Evolutionary conservation across 2,113 vertebrate genomes (phyloP), one percentile per base, ranked within the genome.

Genomic region (Leucopsar rothschildi): DNA sequence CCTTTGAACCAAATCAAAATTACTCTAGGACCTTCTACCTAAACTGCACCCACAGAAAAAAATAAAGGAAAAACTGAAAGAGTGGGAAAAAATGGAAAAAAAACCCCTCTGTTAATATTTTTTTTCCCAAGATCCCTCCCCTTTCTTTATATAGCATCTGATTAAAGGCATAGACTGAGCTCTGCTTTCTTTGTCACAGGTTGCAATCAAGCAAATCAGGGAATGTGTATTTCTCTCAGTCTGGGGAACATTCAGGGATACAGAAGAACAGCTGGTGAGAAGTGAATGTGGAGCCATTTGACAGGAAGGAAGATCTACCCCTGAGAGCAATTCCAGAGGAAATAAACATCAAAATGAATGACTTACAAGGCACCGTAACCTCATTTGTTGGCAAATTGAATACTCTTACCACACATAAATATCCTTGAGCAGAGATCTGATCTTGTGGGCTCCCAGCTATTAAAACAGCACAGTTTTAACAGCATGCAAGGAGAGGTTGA

Each of bases 271-370:
- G 90, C 82, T 95, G 94, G 55, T 94, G 69, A 95, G 78, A 96
- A 95, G 75, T 78, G 76, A 90, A 84, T 60, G 37, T 57, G 50
- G 37, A 93, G 65, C 61, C 73, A 82, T 86, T 83, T 82, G 65
- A 91, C 70, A 92, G 61, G 77, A 95, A 81, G 91, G 92, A 96
- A 94, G 87, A 88, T 90, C 91, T 80, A 95, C 82, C 65, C 68
- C 76, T 82, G 92, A 87, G 96, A 93, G 55, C 83, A 90, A 85
- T 91, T 95, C 91, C 76, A 96, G 80, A 94, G 75, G 75, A 95
- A 97, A 95, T 92, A 97, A 96, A 93, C 86, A 96, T 90, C 86
- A 93, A 92, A 95, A 96, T 91, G 92, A 96, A 84, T 96, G 88
- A 96, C 82, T 97, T 96, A 96, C 70, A 95, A 95, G 86, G 64